A percentile compares a stretch with the other conserved stretches of the same genome.
phyloP scores from a whole-genome alignment of 2,797 vertebrate genomes.

The Philypnodon macrostomus region DNA sequence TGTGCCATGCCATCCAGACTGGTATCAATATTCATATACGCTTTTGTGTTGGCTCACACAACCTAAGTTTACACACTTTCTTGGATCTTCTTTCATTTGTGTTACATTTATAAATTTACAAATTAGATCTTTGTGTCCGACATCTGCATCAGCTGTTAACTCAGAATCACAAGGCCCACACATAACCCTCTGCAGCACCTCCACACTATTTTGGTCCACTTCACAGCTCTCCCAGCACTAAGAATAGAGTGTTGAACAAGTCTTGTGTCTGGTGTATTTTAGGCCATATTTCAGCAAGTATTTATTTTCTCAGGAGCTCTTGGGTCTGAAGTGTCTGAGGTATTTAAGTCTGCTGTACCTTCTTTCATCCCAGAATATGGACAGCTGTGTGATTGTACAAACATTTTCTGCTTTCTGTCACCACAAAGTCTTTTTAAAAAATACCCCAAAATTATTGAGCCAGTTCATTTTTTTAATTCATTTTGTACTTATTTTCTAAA shows the following conservation, averaged over 20 bases:
- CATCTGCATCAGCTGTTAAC: constrained; percentile 26
- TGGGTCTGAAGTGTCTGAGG: constrained; percentile 13
- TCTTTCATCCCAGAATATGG: not conserved
- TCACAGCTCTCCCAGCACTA: constrained; percentile 23
- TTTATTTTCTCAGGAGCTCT: constrained; percentile 5
- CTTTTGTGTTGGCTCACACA: too few species aligned
- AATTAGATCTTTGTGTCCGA: constrained; percentile 8
- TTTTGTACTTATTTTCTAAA: too few species aligned
- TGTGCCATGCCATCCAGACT: too few species aligned
- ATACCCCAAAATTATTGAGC: too few species aligned
- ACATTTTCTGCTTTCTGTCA: not conserved
- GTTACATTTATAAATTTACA: not conserved
- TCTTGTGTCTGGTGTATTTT: constrained; percentile 20
- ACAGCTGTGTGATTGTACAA: not conserved
- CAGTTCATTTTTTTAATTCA: too few species aligned
- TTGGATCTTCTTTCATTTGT: not conserved
- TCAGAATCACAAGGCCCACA: constrained; percentile 44
- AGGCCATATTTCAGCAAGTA: not conserved
- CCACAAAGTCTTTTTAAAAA: too few species aligned
- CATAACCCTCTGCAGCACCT: constrained; percentile 35
- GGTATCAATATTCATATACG: too few species aligned
- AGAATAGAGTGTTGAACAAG: constrained; percentile 56
- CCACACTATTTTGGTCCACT: constrained; percentile 29
- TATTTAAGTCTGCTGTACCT: too few species aligned
- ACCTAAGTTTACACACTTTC: too few species aligned